These are phyloP conservation scores for Oceanodroma leucorhoa DNA, from an alignment of 2,797 vertebrate genomes.

Conservation along the genomic window DNA sequence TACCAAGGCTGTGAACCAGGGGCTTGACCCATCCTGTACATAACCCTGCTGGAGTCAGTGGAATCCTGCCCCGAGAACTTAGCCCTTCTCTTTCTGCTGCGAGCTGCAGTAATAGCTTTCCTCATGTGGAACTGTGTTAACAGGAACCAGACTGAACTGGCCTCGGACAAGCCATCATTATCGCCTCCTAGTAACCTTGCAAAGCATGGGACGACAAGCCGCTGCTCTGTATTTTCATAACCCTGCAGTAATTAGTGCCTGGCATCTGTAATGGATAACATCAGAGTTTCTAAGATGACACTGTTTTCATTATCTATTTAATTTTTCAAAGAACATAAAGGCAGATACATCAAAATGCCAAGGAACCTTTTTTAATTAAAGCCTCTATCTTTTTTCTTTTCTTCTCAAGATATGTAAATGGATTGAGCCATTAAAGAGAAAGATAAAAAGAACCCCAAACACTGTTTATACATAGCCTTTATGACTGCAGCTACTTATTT, in stretches of 20 bases:
- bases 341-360: constrained; percentile 40
- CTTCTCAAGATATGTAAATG: constrained; percentile 48
- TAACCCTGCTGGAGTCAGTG: not conserved
- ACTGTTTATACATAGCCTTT: not conserved
- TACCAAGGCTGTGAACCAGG: not conserved
- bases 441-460: not conserved
- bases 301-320: constrained; percentile 42
- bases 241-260: not conserved
- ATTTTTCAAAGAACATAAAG: constrained; percentile 58
- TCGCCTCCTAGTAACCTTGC: not conserved
- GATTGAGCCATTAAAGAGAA: not conserved
- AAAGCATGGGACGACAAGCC: not conserved
- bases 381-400: constrained; percentile 1
- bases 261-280: not conserved
- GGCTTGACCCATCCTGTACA: rapidly evolving
- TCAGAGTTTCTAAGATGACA: constrained; percentile 13
- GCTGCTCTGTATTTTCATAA: not conserved
- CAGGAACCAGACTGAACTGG: not conserved
- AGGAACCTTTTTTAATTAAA: constrained; percentile 64
- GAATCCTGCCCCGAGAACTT: no score
- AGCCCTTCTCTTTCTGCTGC: not conserved
- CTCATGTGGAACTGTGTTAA: not conserved
- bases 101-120: not conserved
- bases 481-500: constrained; percentile 5
- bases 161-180: not conserved